A percentile compares a stretch with the other conserved stretches of the same genome.
Conservation (phyloP, 2,113 vertebrate genomes). For the Zingel zingel region DNA sequence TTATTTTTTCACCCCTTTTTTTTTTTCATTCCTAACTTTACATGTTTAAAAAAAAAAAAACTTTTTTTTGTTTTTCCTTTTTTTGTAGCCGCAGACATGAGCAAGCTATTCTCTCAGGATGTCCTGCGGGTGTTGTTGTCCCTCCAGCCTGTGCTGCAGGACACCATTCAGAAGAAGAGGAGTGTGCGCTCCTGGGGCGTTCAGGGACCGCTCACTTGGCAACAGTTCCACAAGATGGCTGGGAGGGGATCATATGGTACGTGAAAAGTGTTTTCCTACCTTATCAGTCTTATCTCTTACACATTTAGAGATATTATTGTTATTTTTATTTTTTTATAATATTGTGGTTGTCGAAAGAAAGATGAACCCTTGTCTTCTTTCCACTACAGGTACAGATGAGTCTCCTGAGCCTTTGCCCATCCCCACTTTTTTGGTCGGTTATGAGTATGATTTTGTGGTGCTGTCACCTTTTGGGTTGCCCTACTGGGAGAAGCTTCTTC, state of each 20-base stretch:
- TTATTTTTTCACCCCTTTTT: not conserved
- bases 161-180: slow-evolving; percentile 97
- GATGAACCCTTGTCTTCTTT: not conserved
- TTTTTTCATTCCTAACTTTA: not conserved
- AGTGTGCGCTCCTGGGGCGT: slow-evolving; percentile 97
- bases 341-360: not conserved
- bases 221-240: slow-evolving; percentile 99
- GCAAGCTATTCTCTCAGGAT: slow-evolving; percentile 97
- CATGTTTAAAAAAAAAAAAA: not conserved
- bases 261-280: not conserved
- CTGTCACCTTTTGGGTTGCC: slow-evolving; percentile 97
- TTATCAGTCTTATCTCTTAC: not conserved
- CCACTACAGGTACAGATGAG: slow-evolving; percentile 93
- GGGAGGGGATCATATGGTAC: slow-evolving; percentile 97
- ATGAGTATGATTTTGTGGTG: slow-evolving; percentile 98
- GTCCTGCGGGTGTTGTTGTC: slow-evolving; percentile 96
- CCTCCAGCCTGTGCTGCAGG: slow-evolving; percentile 97
- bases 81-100: slow-evolving; percentile 89
- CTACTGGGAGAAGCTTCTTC: slow-evolving; percentile 97
- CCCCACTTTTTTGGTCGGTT: slow-evolving; percentile 96
- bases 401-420: slow-evolving; percentile 98
- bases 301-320: not conserved
- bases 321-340: not conserved
- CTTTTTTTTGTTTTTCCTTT: not conserved
- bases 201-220: slow-evolving; percentile 98